These are phyloP conservation scores for Camelus dromedarius DNA, from an alignment of 2,113 vertebrate species.

Conservation along the genomic window DNA sequence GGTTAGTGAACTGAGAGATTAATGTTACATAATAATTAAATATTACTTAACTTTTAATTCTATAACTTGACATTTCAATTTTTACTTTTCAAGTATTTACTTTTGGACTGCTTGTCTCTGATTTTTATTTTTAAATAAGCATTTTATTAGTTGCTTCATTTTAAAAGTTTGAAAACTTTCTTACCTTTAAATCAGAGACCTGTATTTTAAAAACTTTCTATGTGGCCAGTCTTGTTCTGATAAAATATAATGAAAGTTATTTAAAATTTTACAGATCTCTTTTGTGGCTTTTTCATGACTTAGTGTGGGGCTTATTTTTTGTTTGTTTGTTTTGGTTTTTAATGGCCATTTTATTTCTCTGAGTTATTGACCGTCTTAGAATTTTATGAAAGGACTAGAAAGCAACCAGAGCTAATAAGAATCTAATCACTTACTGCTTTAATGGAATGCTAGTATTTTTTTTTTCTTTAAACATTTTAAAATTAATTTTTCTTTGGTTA, in stretches of 20 bases:
- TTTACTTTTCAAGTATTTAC: neutral
- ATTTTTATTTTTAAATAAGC: slow-evolving; percentile 22
- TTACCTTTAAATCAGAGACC: neutral
- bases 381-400: slow-evolving; percentile 5
- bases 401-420: neutral
- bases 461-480: neutral
- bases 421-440: neutral
- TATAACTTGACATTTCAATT: neutral
- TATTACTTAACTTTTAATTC: slow-evolving; percentile 21
- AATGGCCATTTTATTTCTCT: neutral
- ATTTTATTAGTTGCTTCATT: neutral
- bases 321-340: neutral
- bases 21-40: neutral
- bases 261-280: neutral
- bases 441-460: neutral
- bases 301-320: neutral
- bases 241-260: neutral
- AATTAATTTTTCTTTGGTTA: neutral
- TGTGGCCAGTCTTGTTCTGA: neutral
- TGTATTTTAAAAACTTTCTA: neutral
- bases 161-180: neutral
- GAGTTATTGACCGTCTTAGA: neutral
- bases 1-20: neutral
- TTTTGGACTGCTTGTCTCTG: neutral
- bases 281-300: neutral